Evolutionary conservation across 2,888 invertebrate species (phyloP), one percentile per base, ranked within the genome.

Genomic region (Anoncus sp.): DNA sequence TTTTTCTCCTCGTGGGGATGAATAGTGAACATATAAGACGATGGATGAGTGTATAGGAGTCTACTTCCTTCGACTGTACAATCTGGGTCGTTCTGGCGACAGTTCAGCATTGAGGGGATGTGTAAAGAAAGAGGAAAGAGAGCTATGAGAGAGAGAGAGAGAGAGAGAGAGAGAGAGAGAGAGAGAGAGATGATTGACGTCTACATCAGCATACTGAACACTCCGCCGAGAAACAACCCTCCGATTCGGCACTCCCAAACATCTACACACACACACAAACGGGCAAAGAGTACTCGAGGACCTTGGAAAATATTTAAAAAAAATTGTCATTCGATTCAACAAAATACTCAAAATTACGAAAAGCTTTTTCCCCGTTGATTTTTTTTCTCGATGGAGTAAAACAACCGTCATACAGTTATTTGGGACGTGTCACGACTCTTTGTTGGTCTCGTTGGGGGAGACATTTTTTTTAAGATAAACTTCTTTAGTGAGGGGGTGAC

Each of bases 51-150:
- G 3, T 45, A 16, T 31, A 31, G n/a, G n/a, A 45, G 60, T 24
- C 60, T 47, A 45, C 12, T 62, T 31, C 12, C 31, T 62, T 62
- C 62, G 47, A 62, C 16, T 22, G 24, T 47, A 16, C 45, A 47
- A 62, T 62, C 62, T 62, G 31, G 62, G 62, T 62, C 62, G 62
- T 45, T 31, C 45, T 18, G 62, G 62, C 62, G 47, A 47, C 62
- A 62, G 31, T 62, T 18, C 45, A 31, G 12, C n/a, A 16, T 45
- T 43, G 43, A 24, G 18, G 45, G n/a, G n/a, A n/a, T n/a, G 9
- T 45, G 16, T 27, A 24, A 12, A 62, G 22, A 16, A 62, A 62
- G 16, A n/a, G 10, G 24, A 24, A 14, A n/a, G 12, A 24, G 51
- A 22, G 27, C n/a, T n/a, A n/a, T n/a, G n/a, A 27, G 22, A 20